Conservation (phyloP, 2,888 invertebrate genomes). For the Morinoia aosen region DNA sequence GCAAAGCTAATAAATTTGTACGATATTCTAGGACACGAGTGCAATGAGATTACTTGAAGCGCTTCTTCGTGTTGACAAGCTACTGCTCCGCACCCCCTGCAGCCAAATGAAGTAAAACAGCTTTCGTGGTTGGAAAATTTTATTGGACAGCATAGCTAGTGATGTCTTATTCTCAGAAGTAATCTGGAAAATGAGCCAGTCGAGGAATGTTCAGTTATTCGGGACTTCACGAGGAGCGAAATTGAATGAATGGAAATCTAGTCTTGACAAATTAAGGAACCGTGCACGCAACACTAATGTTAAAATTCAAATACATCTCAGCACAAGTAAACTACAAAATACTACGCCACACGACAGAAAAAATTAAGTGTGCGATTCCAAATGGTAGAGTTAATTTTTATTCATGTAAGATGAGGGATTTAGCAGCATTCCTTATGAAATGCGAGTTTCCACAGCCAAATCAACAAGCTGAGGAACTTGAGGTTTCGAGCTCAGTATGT, state of each 20-base stretch:
- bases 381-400: background rate
- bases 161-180: background rate
- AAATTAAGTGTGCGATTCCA: background rate
- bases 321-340: background rate
- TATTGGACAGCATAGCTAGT: background rate
- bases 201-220: background rate
- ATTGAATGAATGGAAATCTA: background rate
- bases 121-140: background rate
- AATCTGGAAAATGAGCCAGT: background rate
- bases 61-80: background rate
- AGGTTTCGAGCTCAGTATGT: background rate
- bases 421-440: background rate
- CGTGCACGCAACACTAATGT: background rate
- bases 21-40: background rate
- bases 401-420: background rate
- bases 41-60: background rate
- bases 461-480: background rate
- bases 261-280: background rate
- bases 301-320: background rate
- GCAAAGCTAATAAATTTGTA: background rate
- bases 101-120: background rate
- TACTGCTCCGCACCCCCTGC: conserved; percentile 29
- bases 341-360: background rate
- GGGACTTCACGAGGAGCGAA: background rate
- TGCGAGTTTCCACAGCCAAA: background rate